phyloP scores from a whole-genome alignment of 2,797 vertebrate species.

The Gephyroberyx darwinii region DNA sequence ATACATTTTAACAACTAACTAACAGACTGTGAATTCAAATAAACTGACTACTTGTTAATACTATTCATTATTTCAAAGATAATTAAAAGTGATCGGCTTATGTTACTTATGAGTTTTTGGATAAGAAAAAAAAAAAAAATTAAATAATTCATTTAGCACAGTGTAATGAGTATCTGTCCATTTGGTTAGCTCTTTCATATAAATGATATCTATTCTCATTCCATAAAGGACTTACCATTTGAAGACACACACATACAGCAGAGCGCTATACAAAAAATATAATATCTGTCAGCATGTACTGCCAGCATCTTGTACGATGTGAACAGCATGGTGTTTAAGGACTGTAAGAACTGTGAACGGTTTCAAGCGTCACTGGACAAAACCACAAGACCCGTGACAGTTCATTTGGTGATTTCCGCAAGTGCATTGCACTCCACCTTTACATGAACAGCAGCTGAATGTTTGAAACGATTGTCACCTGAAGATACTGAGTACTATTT shows the following conservation, averaged over 20 bases:
- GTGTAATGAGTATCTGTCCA: no score
- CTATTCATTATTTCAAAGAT: no score
- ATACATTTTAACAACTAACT: no score
- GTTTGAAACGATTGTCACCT: background rate
- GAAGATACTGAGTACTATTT: no score
- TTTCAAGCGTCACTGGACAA: constrained; percentile 48
- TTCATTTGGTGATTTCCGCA: background rate
- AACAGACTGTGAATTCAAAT: no score
- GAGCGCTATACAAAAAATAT: constrained; percentile 32
- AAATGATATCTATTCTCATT: background rate
- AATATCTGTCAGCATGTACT: constrained; percentile 22
- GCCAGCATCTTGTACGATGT: constrained; percentile 4
- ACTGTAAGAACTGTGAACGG: background rate
- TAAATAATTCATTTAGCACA: no score
- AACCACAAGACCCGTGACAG: constrained; percentile 50
- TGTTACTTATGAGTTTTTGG: no score
- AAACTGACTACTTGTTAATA: no score
- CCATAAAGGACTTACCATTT: constrained; percentile 49
- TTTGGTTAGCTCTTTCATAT: background rate
- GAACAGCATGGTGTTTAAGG: background rate
- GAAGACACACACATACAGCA: constrained; percentile 37
- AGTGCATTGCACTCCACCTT: background rate
- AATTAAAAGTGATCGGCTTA: no score
- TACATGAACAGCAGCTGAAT: background rate
- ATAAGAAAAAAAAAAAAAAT: no score